These are phyloP conservation scores for Lasioglossum morio DNA, from an alignment of 2,888 invertebrate species.

Conservation along the genomic window DNA sequence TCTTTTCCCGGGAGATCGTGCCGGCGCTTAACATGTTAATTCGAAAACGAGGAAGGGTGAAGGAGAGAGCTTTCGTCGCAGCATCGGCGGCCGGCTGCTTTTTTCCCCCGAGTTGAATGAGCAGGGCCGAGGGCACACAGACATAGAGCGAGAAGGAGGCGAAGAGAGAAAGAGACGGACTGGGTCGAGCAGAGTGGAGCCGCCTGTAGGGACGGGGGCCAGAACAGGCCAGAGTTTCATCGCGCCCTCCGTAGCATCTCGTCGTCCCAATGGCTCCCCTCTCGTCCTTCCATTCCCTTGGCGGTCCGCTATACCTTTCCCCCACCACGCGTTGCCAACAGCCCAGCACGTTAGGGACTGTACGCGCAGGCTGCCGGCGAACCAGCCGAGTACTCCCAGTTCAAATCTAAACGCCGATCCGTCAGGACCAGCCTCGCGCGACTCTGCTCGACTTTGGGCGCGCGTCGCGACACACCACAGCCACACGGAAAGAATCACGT, in stretches of 20 bases:
- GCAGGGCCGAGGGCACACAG: neutral
- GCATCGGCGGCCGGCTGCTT: constrained; percentile 32
- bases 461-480: constrained; percentile 56
- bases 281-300: constrained; percentile 36
- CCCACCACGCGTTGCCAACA: constrained; percentile 46
- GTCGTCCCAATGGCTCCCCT: constrained; percentile 19
- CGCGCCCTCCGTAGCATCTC: constrained; percentile 52
- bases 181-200: neutral
- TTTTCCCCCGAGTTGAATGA: constrained; percentile 38
- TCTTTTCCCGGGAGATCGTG: neutral
- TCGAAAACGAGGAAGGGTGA: constrained; percentile 16
- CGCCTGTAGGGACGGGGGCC: constrained; percentile 46
- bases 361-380: constrained; percentile 28
- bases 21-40: constrained; percentile 10
- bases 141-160: neutral
- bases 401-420: constrained; percentile 60
- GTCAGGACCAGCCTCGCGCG: constrained; percentile 42
- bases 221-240: constrained; percentile 42
- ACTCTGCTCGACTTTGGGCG: constrained; percentile 56
- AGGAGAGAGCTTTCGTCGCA: constrained; percentile 25
- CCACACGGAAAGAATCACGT: constrained; percentile 10
- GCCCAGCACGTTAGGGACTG: constrained; percentile 44
- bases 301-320: constrained; percentile 33
- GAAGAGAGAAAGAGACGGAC: neutral
- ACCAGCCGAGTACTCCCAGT: constrained; percentile 55